These are phyloP conservation scores for Smittia sp. DNA, from an alignment of 2,888 invertebrate genomes.

Conservation along the genomic window DNA sequence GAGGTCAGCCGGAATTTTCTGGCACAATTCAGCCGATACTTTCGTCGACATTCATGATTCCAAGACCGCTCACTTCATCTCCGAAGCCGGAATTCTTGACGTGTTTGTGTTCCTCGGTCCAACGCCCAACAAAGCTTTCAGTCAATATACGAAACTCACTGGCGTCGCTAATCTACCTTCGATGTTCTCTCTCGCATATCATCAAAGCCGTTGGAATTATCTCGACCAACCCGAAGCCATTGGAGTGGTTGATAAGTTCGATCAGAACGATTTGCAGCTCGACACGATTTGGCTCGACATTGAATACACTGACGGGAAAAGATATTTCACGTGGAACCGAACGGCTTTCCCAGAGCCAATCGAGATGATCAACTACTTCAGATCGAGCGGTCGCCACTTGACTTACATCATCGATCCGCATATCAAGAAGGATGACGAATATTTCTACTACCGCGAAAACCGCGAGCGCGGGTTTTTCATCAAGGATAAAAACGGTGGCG, in stretches of 20 bases:
- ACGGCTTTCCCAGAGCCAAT: constrained; percentile 82
- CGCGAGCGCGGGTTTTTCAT: constrained; percentile 79
- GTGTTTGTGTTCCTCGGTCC: constrained; percentile 90
- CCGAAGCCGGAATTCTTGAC: constrained; percentile 93
- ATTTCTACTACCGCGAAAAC: constrained; percentile 83
- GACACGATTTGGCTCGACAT: constrained; percentile 99
- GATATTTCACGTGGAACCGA: constrained; percentile 97
- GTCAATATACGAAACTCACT: constrained; percentile 84
- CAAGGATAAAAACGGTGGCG: constrained; percentile 85
- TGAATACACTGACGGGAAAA: constrained; percentile 96
- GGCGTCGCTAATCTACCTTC: constrained; percentile 90
- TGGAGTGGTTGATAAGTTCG: constrained; percentile 79
- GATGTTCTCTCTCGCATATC: constrained; percentile 85
- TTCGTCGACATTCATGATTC: constrained; percentile 89
- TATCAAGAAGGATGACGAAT: constrained; percentile 86
- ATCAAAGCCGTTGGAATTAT: constrained; percentile 99
- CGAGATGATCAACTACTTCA: constrained; percentile 87
- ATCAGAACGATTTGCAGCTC: constrained; percentile 86
- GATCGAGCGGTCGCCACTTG: constrained; percentile 85
- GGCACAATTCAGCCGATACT: constrained; percentile 98
- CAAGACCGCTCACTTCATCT: constrained; percentile 83
- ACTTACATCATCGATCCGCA: constrained; percentile 98
- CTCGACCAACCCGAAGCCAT: constrained; percentile 93
- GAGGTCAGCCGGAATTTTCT: constrained; percentile 84
- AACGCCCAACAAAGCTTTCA: constrained; percentile 76